Evolutionary conservation across 2,888 invertebrate genomes (phyloP), one percentile per base, ranked within the genome.

Genomic region (Stomorhina lunata): DNA sequence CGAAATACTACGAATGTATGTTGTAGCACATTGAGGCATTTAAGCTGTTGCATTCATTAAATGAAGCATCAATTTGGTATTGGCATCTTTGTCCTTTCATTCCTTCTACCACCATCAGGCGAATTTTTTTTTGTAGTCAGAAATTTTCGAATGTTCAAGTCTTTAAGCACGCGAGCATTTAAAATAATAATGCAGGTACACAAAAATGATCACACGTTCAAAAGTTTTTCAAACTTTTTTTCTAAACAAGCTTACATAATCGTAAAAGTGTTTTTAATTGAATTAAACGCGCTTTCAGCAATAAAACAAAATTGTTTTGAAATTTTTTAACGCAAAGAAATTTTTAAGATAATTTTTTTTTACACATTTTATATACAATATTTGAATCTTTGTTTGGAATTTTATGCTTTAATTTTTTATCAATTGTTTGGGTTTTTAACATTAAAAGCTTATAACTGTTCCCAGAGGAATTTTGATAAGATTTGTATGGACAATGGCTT

Each of bases 361-460:
- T n/a, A n/a, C n/a, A 65, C 65, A 63, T 40, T 63, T 17, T 55
- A 4, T 22, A 48, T 12, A 34, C 45, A 15, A 10, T 27, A 29
- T 59, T 59, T 10, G 12, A 22, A 15, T 66, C n/a, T n/a, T n/a
- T n/a, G n/a, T 66, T 25, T 6, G 29, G 9, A 55, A 29, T 53
- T 15, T 53, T 29, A 15, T 7, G 6, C 68, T 32, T 29, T 22
- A 29, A 57, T 50, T 29, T 43, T 77, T 77, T 53, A 78, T 78
- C 69, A 78, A 63, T 78, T 78, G 63, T 78, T 65, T 43, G 45
- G 48, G 9, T 32, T 65, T 78, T 78, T 6, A 71, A 81, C 72
- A 73, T 78, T 77, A 73, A 81, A 77, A 73, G 81, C 81, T 78
- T 78, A 73, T 77, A 73, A 73, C 68, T 77, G 81, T 81, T 81